These are phyloP conservation scores for Ictidomys tridecemlineatus DNA, from an alignment of 2,113 vertebrate species.

Conservation along the genomic window DNA sequence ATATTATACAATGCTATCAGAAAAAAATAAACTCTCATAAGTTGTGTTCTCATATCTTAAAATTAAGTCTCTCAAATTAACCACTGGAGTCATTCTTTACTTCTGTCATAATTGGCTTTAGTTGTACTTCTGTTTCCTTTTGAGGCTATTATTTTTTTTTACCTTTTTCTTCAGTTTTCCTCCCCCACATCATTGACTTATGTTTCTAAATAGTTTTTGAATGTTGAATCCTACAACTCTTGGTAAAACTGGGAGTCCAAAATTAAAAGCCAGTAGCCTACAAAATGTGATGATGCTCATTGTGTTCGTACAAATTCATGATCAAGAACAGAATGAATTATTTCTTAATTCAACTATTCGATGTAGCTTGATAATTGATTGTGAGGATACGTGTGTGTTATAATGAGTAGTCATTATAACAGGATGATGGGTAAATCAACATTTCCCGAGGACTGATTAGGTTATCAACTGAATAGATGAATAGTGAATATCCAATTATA, in stretches of 20 bases:
- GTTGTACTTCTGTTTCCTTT: constrained; percentile 61
- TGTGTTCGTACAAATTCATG: not conserved
- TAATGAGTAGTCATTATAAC: not conserved
- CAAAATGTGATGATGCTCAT: constrained; percentile 14
- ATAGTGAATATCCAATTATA: constrained; percentile 6
- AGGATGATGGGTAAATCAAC: not conserved
- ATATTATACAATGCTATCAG: not conserved
- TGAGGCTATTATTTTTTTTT: not conserved
- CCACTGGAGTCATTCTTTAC: constrained; percentile 33
- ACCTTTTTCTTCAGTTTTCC: constrained; percentile 19
- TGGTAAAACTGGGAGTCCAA: constrained; percentile 58
- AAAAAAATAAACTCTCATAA: constrained; percentile 53
- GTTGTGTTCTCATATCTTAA: constrained; percentile 41
- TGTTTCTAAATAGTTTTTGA: constrained; percentile 70
- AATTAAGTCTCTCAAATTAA: constrained; percentile 58
- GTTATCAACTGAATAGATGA: constrained; percentile 20
- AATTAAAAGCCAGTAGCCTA: constrained; percentile 44
- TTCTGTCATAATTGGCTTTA: constrained; percentile 58
- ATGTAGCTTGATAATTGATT: constrained; percentile 47
- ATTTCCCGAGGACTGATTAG: not conserved
- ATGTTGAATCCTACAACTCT: constrained; percentile 64
- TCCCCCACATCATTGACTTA: constrained; percentile 67
- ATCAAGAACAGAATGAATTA: constrained; percentile 49
- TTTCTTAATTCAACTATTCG: constrained; percentile 39
- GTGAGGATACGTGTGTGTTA: not conserved